These are phyloP conservation scores for Tichodroma muraria DNA, from an alignment of 2,113 vertebrate species.

Conservation along the genomic window DNA sequence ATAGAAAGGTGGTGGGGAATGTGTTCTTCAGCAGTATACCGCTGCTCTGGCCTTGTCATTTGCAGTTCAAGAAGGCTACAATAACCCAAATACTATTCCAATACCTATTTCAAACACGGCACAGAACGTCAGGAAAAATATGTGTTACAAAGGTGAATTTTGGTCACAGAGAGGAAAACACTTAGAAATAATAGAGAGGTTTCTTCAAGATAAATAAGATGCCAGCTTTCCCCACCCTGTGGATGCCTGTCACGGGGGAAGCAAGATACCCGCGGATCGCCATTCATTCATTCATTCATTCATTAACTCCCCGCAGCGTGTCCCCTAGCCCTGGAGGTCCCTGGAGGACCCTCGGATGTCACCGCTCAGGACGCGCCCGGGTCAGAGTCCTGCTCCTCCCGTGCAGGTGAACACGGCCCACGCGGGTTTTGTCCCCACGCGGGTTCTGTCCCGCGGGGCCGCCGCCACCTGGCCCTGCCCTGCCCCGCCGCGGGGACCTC, in stretches of 20 bases:
- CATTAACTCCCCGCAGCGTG: not conserved
- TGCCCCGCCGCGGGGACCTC: not conserved
- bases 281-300: too few species aligned
- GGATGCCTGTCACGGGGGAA: not conserved
- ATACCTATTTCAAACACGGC: accelerated
- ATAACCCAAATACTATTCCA: accelerated
- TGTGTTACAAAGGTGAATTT: not conserved
- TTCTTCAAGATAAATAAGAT: not conserved
- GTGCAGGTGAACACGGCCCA: not conserved
- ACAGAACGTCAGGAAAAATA: not conserved
- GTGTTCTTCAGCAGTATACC: not conserved
- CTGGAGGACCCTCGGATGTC: not conserved
- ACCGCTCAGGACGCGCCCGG: not conserved
- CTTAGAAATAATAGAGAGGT: not conserved
- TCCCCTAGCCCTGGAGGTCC: not conserved
- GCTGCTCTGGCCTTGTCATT: not conserved
- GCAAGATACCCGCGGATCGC: not conserved
- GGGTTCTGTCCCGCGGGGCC: too few species aligned
- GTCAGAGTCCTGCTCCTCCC: too few species aligned
- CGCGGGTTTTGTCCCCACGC: not conserved
- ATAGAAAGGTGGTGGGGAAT: not conserved
- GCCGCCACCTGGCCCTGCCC: too few species aligned
- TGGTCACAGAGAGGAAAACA: not conserved
- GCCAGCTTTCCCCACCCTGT: not conserved
- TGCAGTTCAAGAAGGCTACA: not conserved